Base-by-base conservation (phyloP, 2,888 invertebrate species). In the Patella pellucida region DNA sequence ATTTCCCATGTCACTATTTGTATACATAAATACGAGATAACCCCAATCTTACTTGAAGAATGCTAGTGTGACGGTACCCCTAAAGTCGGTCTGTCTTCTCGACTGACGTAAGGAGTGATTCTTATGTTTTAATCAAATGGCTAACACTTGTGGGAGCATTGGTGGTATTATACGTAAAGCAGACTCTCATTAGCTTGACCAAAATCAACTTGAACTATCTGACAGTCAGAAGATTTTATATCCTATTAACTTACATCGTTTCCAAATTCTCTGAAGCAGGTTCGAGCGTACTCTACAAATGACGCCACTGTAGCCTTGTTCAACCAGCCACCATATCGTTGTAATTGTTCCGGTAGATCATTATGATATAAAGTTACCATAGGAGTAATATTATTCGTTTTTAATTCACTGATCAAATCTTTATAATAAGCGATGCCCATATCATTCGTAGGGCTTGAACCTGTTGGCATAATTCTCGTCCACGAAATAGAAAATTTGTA, bases 361-460 rank as follows among this genome's bases (percentile, higher is more conserved):
- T 92, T 91, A 82, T 88, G 89, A 74, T 85, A 93, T 91, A 90
- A 93, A 92, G 93, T 93, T 16, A 93, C 88, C 83, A 91, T 85
- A 9, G 95, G 94, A 73, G 91, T 88, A 75, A 95, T 94, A 16
- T 92, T 92, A 72, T 92, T 91, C 0, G 89, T 91, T 12, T 94
- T 79, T 12, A 96, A 92, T 83, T 94, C 94, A 85, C 95, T 92
- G 73, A 96, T 94, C 69, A 96, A 90, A 81, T 94, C 93, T 85
- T 93, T 94, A 89, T 96, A 96, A 90, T 95, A 95, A 76, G 93
- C 91, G 16, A 96, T 92, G 31, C 95, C 96, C 7, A 93, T 92
- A 62, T 92, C 91, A 87, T 95, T 96, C 54, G 95, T 78, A 11
- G 79, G 73, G 5, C 74, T 78, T 2, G 79, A 78, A 1, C 76